phyloP scores from a whole-genome alignment of 2,113 vertebrate species.

The Boleophthalmus pectinirostris region DNA sequence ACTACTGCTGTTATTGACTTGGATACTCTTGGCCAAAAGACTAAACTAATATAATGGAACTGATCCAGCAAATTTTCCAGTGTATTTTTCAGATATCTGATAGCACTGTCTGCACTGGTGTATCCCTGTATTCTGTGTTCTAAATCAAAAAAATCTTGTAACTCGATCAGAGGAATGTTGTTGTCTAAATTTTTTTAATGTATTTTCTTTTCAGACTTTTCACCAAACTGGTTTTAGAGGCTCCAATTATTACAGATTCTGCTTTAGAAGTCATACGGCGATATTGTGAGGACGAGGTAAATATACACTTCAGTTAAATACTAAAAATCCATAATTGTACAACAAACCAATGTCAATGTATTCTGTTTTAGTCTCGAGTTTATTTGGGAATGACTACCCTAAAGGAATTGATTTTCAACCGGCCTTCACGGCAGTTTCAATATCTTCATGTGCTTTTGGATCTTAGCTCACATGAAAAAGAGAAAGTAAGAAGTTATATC shows the following conservation, averaged over 20 bases:
- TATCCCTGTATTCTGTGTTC: too few relatives aligned
- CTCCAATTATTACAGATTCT: constrained; percentile 88
- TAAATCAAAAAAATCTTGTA: too few relatives aligned
- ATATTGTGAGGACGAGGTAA: constrained; percentile 94
- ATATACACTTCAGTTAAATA: background rate
- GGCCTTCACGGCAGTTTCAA: constrained; percentile 90
- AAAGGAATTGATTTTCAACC: constrained; percentile 90
- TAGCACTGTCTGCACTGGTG: too few relatives aligned
- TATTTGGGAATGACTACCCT: constrained; percentile 93
- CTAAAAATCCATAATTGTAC: background rate
- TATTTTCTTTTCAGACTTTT: constrained; percentile 79
- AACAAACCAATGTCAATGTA: background rate
- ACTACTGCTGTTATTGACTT: too few relatives aligned
- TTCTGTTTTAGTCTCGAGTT: constrained; percentile 83
- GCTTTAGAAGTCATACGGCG: constrained; percentile 92
- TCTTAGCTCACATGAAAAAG: constrained; percentile 94
- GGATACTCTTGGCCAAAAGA: too few relatives aligned
- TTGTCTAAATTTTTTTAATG: background rate
- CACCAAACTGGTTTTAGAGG: constrained; percentile 92
- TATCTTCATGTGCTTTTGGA: constrained; percentile 92
- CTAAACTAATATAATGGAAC: too few relatives aligned
- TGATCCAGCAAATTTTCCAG: too few relatives aligned
- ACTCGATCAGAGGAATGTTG: too few relatives aligned
- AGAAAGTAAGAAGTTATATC: constrained; percentile 80
- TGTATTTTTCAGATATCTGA: too few relatives aligned